Evolutionary conservation across 2,113 vertebrate genomes (phyloP).

Genomic region (Cariama cristata): DNA sequence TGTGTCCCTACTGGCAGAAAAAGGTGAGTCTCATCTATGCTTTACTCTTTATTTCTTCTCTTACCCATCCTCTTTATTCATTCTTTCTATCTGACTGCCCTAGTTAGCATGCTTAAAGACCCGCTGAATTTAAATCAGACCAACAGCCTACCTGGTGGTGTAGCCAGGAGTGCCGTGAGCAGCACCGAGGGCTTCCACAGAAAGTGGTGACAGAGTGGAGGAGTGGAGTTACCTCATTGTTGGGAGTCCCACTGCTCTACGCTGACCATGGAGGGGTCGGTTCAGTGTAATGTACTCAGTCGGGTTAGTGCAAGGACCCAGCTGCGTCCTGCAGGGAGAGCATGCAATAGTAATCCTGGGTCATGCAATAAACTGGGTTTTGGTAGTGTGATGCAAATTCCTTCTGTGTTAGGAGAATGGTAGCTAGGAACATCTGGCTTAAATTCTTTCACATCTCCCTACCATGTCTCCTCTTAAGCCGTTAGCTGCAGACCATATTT

Average conservation of each 20-base stretch:
- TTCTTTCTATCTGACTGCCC: too few relatives aligned
- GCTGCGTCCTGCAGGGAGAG: background rate
- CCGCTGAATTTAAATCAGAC: too few relatives aligned
- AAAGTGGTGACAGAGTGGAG: background rate
- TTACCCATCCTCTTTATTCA: too few relatives aligned
- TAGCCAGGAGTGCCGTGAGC: background rate
- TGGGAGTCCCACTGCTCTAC: background rate
- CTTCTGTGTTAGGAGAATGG: background rate
- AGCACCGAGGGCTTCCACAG: background rate
- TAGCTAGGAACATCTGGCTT: background rate
- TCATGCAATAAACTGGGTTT: fast-evolving
- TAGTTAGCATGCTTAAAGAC: background rate
- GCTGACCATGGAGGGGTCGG: background rate
- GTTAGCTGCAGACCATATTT: fast-evolving
- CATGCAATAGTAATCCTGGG: fast-evolving
- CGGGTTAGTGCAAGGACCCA: fast-evolving
- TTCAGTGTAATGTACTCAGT: fast-evolving
- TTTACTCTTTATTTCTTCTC: background rate
- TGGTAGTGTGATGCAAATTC: background rate
- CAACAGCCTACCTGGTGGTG: background rate
- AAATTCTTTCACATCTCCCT: background rate
- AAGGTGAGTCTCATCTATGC: background rate
- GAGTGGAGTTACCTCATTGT: background rate
- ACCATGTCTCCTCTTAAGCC: background rate
- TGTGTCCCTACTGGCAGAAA: background rate